A percentile compares a stretch with the other conserved stretches of the same genome.
Conservation (phyloP, 1,140 invertebrate genomes). For the Antheraea pernyi region DNA sequence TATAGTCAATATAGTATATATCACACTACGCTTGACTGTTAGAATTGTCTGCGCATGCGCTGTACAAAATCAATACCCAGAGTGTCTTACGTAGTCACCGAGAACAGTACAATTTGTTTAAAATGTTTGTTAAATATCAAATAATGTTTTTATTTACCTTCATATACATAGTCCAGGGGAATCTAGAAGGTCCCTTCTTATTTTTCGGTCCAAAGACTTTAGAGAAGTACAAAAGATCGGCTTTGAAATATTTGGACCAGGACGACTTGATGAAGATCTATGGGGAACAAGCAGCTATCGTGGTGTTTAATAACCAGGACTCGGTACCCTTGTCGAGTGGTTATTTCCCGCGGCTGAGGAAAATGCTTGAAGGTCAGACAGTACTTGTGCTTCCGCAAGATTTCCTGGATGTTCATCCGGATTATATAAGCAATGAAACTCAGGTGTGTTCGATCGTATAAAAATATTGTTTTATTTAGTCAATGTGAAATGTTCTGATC, state of each 20-base stretch:
- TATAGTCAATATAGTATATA: no score
- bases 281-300: slow-evolving; percentile 65
- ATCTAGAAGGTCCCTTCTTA: slow-evolving; percentile 79
- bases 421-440: slow-evolving; percentile 77
- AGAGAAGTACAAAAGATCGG: slow-evolving; percentile 65
- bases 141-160: slow-evolving; percentile 12
- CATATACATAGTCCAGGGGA: slow-evolving; percentile 37
- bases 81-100: background rate
- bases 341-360: slow-evolving; percentile 67
- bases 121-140: slow-evolving; percentile 24
- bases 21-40: no score
- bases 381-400: slow-evolving; percentile 77
- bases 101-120: background rate
- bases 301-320: slow-evolving; percentile 76
- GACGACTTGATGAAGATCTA: slow-evolving; percentile 73
- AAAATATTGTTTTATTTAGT: no score
- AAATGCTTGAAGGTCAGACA: slow-evolving; percentile 71
- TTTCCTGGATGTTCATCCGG: slow-evolving; percentile 78
- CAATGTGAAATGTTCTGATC: no score
- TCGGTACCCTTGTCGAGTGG: slow-evolving; percentile 65
- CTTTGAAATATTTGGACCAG: slow-evolving; percentile 70
- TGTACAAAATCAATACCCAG: background rate
- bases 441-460: slow-evolving; percentile 42
- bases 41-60: background rate
- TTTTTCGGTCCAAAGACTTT: slow-evolving; percentile 79